Evolutionary conservation across 2,888 invertebrate species (phyloP), one percentile per base, ranked within the genome.

Genomic region (Cactoblastis cactorum): DNA sequence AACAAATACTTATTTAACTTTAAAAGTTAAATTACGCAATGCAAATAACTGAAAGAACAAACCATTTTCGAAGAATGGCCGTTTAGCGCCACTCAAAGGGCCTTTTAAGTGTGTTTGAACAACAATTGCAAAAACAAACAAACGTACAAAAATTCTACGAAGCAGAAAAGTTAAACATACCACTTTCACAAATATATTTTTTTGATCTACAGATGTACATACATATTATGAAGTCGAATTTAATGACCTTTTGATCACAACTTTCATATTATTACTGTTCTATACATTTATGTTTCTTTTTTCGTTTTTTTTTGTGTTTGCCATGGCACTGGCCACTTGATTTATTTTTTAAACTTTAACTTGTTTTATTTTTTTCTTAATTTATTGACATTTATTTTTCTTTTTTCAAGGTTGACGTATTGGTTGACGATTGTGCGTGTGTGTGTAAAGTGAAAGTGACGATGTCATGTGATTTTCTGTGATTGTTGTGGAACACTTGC

Each of bases 401-500:
- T 75, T 67, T 62, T 74, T 75, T 73, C 51, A 71, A 76, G 74
- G 74, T 77, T 57, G 52, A 48, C 51, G 51, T 38, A 35, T 65
- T 61, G 62, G 39, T 62, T 61, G 59, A 63, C 58, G 61, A 61
- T 69, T 57, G 57, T 68, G 67, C 68, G 67, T 51, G 51, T 51
- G 55, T 57, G 53, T 62, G 52, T 53, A 47, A 49, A 56, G 57
- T 53, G 58, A 52, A 45, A 49, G 52, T 39, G 19, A 54, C 51
- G 52, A 68, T 74, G 70, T 67, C 62, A 57, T 66, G 69, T 72
- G 71, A 62, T 65, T 71, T 68, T 60, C 63, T 68, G 71, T 74
- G 69, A 65, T 57, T 53, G 61, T 53, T 52, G 69, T 65, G 61
- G 55, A 34, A 61, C 62, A 67, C 72, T 74, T 71, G 65, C 69